Conservation (phyloP, 2,888 invertebrate genomes). For the Stratiomys singularior region DNA sequence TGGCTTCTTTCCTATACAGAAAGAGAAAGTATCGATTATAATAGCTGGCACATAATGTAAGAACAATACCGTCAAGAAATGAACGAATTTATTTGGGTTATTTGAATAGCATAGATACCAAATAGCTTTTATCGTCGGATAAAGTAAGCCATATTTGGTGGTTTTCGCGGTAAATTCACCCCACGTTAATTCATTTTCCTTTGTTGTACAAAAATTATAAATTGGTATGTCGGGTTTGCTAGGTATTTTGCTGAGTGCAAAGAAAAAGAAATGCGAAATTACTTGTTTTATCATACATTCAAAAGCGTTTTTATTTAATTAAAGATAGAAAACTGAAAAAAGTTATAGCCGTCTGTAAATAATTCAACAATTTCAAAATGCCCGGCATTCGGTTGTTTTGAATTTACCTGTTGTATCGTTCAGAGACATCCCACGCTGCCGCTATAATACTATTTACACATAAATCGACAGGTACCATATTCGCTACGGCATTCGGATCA, state of each 20-base stretch:
- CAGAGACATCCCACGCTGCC: slow-evolving; percentile 77
- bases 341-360: too few species aligned
- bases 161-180: slow-evolving; percentile 72
- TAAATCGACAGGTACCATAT: slow-evolving; percentile 81
- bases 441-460: slow-evolving; percentile 85
- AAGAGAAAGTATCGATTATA: slow-evolving; percentile 69
- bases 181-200: slow-evolving; percentile 86
- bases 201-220: slow-evolving; percentile 88
- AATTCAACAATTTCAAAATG: too few species aligned
- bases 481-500: slow-evolving; percentile 75
- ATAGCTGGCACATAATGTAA: slow-evolving; percentile 75
- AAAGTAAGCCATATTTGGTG: slow-evolving; percentile 68
- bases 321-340: too few species aligned
- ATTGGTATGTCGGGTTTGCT: slow-evolving; percentile 70
- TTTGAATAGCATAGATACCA: slow-evolving; percentile 75
- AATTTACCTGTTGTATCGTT: slow-evolving; percentile 59
- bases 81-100: slow-evolving; percentile 68
- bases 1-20: slow-evolving; percentile 70
- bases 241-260: slow-evolving; percentile 53
- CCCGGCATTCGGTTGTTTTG: too few species aligned
- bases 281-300: too few species aligned
- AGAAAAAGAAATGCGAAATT: too few species aligned
- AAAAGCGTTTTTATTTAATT: too few species aligned
- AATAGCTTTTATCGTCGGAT: slow-evolving; percentile 73
- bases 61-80: slow-evolving; percentile 70